Conservation (phyloP, 2,888 invertebrate genomes). For the Yponomeuta malinellus region DNA sequence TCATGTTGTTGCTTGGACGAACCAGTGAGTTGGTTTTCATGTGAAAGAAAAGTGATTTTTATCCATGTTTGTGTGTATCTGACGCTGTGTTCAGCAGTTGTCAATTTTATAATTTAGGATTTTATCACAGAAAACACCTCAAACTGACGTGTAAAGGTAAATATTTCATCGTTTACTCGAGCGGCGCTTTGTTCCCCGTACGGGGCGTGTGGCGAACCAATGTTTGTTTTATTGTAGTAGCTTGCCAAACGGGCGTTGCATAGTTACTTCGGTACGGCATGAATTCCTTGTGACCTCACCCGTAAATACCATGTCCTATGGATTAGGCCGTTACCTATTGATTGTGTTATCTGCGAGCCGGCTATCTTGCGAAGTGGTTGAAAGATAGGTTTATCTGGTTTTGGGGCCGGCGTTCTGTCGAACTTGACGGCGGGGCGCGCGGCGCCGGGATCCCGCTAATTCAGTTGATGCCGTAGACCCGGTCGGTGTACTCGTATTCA, state of each 20-base stretch:
- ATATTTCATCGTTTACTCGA: constrained; percentile 38
- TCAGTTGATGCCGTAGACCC: constrained; percentile 66
- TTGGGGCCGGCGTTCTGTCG: constrained; percentile 32
- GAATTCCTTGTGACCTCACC: constrained; percentile 16
- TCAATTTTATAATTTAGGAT: constrained; percentile 65
- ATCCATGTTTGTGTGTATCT: constrained; percentile 69
- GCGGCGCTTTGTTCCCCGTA: constrained; percentile 18
- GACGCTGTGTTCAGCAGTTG: constrained; percentile 59
- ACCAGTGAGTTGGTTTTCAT: constrained; percentile 17
- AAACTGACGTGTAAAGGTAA: constrained; percentile 66
- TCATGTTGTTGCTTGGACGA: constrained; percentile 24
- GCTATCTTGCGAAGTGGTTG: constrained; percentile 37
- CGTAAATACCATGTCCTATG: constrained; percentile 30
- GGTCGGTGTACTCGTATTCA: constrained; percentile 58
- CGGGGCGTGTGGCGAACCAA: constrained; percentile 18
- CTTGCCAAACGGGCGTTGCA: constrained; percentile 66
- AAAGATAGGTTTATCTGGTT: constrained; percentile 39
- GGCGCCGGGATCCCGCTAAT: constrained; percentile 1
- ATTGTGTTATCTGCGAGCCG: constrained; percentile 46
- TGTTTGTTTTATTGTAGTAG: constrained; percentile 27
- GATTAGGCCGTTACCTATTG: constrained; percentile 26
- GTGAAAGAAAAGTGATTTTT: constrained; percentile 27
- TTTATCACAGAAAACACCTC: constrained; percentile 68
- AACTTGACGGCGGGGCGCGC: constrained; percentile 6
- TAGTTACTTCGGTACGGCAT: constrained; percentile 32